A percentile compares a stretch with the other conserved stretches of the same genome.
phyloP scores from a whole-genome alignment of 2,888 invertebrate species.

The Agrenia bidenticulata region DNA sequence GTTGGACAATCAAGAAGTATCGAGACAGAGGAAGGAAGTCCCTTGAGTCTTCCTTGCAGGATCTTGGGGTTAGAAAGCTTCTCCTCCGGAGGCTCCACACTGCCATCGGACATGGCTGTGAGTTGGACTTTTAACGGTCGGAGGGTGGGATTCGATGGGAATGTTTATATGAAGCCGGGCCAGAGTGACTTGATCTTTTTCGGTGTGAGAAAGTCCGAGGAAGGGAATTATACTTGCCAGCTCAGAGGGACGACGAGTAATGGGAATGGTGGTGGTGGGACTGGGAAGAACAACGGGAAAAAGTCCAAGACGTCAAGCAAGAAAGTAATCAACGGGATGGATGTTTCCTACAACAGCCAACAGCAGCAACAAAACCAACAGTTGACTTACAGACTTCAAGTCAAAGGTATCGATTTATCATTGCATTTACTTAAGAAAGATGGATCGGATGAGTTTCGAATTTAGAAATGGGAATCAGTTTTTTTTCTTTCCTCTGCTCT shows the following conservation, averaged over 20 bases:
- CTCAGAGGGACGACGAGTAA: conserved; percentile 24
- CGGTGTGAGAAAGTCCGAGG: conserved; percentile 42
- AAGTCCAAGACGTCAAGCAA: conserved; percentile 39
- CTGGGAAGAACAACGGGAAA: conserved; percentile 24
- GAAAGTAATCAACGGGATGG: conserved; percentile 48
- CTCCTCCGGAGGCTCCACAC: conserved; percentile 23
- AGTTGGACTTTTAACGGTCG: conserved; percentile 47
- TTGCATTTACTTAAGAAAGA: conserved; percentile 31
- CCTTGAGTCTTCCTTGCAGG: conserved; percentile 48
- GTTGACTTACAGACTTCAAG: conserved; percentile 48
- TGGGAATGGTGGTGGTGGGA: conserved; percentile 15
- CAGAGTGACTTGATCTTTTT: conserved; percentile 46
- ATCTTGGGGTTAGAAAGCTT: conserved; percentile 38
- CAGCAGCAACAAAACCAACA: conserved; percentile 30
- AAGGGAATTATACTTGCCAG: conserved; percentile 51
- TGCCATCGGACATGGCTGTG: conserved; percentile 27
- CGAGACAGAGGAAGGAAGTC: conserved; percentile 40
- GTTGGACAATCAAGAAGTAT: conserved; percentile 48
- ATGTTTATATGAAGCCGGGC: conserved; percentile 47
- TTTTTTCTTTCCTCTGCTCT: not conserved
- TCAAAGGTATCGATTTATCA: conserved; percentile 50
- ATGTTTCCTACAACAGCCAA: conserved; percentile 25
- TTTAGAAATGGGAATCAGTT: conserved; percentile 12
- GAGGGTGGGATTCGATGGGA: conserved; percentile 39
- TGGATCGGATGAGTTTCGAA: conserved; percentile 12